Evolutionary conservation across 2,113 vertebrate species (phyloP), one percentile per base, ranked within the genome.

Genomic region (Dasypus novemcinctus): DNA sequence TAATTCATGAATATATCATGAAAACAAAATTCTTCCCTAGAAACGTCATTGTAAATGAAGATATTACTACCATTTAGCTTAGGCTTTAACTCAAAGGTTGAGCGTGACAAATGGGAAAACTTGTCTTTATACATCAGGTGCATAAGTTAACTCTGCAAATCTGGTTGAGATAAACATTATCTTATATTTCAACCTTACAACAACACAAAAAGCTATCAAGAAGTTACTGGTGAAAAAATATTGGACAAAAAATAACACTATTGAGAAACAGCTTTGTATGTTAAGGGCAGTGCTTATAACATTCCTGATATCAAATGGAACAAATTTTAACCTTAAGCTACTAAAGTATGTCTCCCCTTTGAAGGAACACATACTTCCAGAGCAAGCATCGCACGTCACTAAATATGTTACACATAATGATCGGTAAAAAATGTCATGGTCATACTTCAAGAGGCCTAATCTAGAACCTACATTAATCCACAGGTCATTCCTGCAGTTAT

Each of bases 381-480:
- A n/a, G 61, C 59, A 95, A 57, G 27, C 59, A 80, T 57, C 36
- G 81, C 85, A 71, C 81, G 87, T 95, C 49, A 85, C 75, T 81
- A 82, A 59, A 76, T 82, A 92, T 75, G 52, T 49, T 80, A 90
- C 81, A 75, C 29, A 92, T 49, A 69, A 93, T 46, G 99, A 99
- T n/a, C 99, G 98, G 31, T 98, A 99, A 94, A 99, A 98, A 0
- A 98, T 98, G 17, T 98, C 98, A 90, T 95, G 96, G 95, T 97
- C 97, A 86, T 97, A 98, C 83, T 97, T 97, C 81, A 97, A 94
- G 57, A 98, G 98, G 79, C 99, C 99, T 25, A 99, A 98, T 86
- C 98, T 99, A 1, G 98, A 98, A 96, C 98, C 98, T 92, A 99
- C 97, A 61, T 98, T 99, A 87, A 98, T 98, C 99, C 99, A 99